A percentile compares a stretch with the other conserved stretches of the same genome.
phyloP scores from a whole-genome alignment of 2,888 invertebrate species.

The Apocheima hispidaria region DNA sequence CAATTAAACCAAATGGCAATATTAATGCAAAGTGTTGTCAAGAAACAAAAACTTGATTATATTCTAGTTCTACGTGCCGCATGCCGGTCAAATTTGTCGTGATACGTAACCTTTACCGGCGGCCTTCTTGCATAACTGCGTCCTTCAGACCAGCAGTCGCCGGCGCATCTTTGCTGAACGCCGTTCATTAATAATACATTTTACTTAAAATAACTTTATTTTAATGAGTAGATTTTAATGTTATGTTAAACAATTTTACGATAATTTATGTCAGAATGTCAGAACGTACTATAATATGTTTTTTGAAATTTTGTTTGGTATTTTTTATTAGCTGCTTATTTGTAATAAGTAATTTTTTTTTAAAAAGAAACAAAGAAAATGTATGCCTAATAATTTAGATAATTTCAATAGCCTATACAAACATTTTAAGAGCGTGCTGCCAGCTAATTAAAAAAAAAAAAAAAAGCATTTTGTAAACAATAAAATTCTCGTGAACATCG shows the following conservation, averaged over 20 bases:
- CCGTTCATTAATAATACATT: conserved; percentile 27
- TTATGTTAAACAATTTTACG: conserved; percentile 18
- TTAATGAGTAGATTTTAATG: conserved; percentile 21
- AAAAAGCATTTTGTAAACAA: no score
- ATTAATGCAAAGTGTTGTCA: conserved; percentile 19
- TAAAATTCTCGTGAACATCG: no score
- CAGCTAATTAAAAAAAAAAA: no score
- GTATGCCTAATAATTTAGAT: no score
- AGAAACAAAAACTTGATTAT: conserved; percentile 20
- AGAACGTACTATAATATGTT: neutral
- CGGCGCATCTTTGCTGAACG: conserved; percentile 41
- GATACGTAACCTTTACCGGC: conserved; percentile 44
- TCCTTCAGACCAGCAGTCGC: conserved; percentile 37
- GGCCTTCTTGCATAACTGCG: conserved; percentile 48
- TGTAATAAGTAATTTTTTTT: conserved; percentile 1
- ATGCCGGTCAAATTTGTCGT: conserved; percentile 43
- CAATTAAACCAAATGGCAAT: conserved; percentile 13
- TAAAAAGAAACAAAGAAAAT: no score
- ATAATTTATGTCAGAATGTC: conserved; percentile 15
- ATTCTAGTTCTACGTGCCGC: conserved; percentile 35
- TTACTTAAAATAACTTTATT: conserved; percentile 25
- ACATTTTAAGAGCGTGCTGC: no score
- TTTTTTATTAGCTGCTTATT: neutral
- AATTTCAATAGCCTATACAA: no score
- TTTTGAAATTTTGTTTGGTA: conserved; percentile 9